These are phyloP conservation scores for Pecten maximus DNA, from an alignment of 2,888 invertebrate species.

Conservation along the genomic window DNA sequence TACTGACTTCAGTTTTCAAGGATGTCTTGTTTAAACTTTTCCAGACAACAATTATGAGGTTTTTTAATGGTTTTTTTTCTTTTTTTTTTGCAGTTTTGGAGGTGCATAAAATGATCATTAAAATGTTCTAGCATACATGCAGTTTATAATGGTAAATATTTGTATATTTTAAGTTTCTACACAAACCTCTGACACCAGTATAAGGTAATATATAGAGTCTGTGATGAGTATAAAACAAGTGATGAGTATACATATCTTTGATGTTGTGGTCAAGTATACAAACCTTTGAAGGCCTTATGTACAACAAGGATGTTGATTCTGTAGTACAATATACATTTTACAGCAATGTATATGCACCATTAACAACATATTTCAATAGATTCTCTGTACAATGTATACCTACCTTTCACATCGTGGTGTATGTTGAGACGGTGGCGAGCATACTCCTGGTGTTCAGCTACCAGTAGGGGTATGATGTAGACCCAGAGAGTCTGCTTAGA, in stretches of 20 bases:
- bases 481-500: constrained; percentile 81
- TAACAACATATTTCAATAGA: too few species aligned
- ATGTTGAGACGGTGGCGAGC: constrained; percentile 64
- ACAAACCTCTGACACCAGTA: not conserved
- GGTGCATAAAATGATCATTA: too few species aligned
- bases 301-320: not conserved
- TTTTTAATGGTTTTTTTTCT: too few species aligned
- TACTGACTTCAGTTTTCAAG: too few species aligned
- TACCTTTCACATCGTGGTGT: not conserved
- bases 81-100: too few species aligned
- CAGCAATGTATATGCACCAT: too few species aligned
- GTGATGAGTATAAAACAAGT: not conserved
- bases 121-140: too few species aligned
- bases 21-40: too few species aligned
- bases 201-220: not conserved
- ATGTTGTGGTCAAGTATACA: too few species aligned
- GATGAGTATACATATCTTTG: not conserved
- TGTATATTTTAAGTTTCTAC: not conserved
- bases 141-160: not conserved
- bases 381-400: not conserved
- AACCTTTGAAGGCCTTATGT: too few species aligned
- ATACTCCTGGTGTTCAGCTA: constrained; percentile 73
- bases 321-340: too few species aligned
- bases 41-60: too few species aligned
- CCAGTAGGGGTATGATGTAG: constrained; percentile 77